A percentile compares a stretch with the other conserved stretches of the same genome.
Conservation (phyloP, 2,888 invertebrate genomes). For the Eristalinus sepulchralis region DNA sequence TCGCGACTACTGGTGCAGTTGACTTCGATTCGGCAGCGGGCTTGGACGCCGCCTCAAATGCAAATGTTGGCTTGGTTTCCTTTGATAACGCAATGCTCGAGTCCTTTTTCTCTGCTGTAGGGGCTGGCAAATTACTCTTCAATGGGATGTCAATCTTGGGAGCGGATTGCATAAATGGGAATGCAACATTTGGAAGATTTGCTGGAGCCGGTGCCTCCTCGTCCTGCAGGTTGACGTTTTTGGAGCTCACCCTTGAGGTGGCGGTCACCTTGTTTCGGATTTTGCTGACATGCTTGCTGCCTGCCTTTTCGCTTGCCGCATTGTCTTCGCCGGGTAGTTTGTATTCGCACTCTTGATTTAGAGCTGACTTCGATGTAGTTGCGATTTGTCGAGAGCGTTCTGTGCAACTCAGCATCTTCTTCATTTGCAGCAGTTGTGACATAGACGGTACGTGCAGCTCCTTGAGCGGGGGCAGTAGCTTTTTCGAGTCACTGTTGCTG, state of each 20-base stretch:
- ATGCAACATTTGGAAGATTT: conserved; percentile 82
- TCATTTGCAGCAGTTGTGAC: conserved; percentile 84
- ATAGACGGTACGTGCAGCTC: conserved; percentile 85
- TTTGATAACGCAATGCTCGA: conserved; percentile 81
- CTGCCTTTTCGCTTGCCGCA: conserved; percentile 27
- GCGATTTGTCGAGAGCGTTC: conserved; percentile 83
- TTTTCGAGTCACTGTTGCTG: conserved; percentile 41
- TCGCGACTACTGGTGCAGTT: conserved; percentile 25
- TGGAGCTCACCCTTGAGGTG: conserved; percentile 58
- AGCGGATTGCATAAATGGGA: conserved; percentile 78
- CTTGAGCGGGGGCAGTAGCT: conserved; percentile 72
- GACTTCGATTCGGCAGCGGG: conserved; percentile 17
- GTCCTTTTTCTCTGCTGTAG: conserved; percentile 75
- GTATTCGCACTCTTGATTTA: conserved; percentile 70
- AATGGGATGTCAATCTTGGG: conserved; percentile 79
- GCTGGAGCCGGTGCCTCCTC: conserved; percentile 81
- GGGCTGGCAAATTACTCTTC: conserved; percentile 79
- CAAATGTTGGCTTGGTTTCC: conserved; percentile 43
- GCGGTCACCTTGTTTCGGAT: conserved; percentile 72
- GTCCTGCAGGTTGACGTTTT: conserved; percentile 73
- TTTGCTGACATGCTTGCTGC: conserved; percentile 71
- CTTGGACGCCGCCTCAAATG: conserved; percentile 72
- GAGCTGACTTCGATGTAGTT: conserved; percentile 74
- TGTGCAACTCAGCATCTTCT: conserved; percentile 83
- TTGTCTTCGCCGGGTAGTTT: conserved; percentile 67